Evolutionary conservation across 2,113 vertebrate species (phyloP).

Genomic region (Centropus bengalensis): DNA sequence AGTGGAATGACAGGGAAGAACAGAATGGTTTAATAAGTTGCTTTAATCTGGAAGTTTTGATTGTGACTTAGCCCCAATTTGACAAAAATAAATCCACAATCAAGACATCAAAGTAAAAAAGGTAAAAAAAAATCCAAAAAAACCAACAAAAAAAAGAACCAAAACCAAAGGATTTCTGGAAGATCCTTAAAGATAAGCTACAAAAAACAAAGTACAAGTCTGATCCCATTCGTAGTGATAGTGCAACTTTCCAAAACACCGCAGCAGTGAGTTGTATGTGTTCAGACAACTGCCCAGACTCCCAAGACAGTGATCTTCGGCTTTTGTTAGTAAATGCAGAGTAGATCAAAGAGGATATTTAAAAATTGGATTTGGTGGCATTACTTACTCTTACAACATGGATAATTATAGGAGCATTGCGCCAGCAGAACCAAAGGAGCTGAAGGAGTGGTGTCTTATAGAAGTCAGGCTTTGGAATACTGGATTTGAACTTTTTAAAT

Average conservation of each 20-base stretch:
- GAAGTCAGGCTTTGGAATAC: background rate
- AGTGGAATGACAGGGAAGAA: background rate
- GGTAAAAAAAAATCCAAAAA: background rate
- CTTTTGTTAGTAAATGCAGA: background rate
- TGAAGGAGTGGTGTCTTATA: background rate
- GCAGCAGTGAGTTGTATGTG: background rate
- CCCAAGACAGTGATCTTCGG: background rate
- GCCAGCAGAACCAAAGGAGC: background rate
- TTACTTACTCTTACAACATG: background rate
- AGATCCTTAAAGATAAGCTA: background rate
- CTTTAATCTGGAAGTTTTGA: background rate
- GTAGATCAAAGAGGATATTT: background rate
- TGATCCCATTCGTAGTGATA: background rate
- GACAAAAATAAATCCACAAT: background rate
- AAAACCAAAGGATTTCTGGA: background rate
- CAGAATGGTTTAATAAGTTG: background rate
- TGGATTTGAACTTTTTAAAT: background rate
- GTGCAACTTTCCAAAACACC: background rate
- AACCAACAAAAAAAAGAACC: no score
- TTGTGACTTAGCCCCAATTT: background rate
- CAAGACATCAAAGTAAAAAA: background rate
- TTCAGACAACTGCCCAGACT: background rate
- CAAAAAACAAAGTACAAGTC: background rate
- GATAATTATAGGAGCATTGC: background rate
- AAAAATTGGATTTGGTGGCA: background rate